These are phyloP conservation scores for Siniperca obscura DNA, from an alignment of 2,797 vertebrate species.

Conservation along the genomic window DNA sequence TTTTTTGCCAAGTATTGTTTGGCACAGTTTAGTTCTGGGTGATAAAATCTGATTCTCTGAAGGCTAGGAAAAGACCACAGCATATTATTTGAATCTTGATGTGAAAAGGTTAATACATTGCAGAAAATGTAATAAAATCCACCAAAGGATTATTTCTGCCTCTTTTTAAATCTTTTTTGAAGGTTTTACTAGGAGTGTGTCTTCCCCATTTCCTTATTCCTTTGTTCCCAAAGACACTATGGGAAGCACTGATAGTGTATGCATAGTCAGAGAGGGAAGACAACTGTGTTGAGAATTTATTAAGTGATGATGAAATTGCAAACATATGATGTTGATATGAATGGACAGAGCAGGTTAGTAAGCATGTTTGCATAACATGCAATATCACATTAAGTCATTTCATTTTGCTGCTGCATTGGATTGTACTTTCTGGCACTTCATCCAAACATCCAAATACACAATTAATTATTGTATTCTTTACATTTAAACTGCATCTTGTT, in stretches of 20 bases:
- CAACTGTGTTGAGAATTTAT: constrained; percentile 7
- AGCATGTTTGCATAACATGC: constrained; percentile 7
- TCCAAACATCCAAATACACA: not conserved
- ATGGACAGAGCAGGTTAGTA: not conserved
- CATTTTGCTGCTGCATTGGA: not conserved
- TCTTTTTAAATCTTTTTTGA: not conserved
- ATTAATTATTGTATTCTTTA: not conserved
- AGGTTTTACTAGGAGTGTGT: constrained; percentile 12
- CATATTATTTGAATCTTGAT: constrained; percentile 11
- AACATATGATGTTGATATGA: constrained; percentile 1
- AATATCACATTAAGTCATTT: not conserved
- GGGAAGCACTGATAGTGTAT: not conserved
- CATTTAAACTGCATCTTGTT: not conserved
- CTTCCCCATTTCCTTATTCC: not conserved
- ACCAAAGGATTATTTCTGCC: not conserved
- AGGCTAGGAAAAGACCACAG: constrained; percentile 6
- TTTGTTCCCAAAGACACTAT: constrained; percentile 26
- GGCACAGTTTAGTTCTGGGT: constrained; percentile 19
- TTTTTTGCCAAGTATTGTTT: constrained; percentile 26
- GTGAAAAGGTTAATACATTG: constrained; percentile 6
- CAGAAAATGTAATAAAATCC: constrained; percentile 16
- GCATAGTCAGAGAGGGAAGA: constrained; percentile 5
- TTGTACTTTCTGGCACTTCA: not conserved
- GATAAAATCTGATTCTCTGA: constrained; percentile 18
- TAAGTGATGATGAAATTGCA: not conserved